These are phyloP conservation scores for Aplochiton taeniatus DNA, from an alignment of 2,797 vertebrate genomes.

Conservation along the genomic window DNA sequence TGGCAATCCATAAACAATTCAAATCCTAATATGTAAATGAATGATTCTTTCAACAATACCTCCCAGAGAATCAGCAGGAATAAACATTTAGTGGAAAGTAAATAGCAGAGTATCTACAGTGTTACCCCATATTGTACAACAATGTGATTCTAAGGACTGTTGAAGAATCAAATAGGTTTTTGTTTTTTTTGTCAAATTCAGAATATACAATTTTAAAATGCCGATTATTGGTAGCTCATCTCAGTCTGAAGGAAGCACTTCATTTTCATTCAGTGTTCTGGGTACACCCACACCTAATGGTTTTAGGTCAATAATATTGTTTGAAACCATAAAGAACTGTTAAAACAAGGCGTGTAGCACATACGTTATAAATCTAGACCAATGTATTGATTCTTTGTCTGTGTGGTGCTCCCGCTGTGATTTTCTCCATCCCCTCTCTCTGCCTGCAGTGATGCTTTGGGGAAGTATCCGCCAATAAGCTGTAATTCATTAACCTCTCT, in stretches of 20 bases:
- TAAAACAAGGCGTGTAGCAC: neutral
- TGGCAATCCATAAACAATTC: too few species aligned
- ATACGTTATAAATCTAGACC: constrained; percentile 6
- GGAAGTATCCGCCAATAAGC: constrained; percentile 45
- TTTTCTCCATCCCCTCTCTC: constrained; percentile 14
- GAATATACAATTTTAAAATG: too few species aligned
- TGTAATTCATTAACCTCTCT: constrained; percentile 62
- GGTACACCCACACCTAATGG: neutral
- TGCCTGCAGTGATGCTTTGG: constrained; percentile 21
- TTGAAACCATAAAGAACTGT: constrained; percentile 1
- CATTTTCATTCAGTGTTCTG: constrained; percentile 14
- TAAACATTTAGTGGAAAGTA: too few species aligned
- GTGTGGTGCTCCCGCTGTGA: neutral
- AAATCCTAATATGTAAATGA: too few species aligned
- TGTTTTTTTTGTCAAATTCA: too few species aligned
- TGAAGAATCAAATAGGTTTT: too few species aligned
- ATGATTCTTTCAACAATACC: too few species aligned
- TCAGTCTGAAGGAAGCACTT: neutral
- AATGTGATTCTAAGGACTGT: too few species aligned
- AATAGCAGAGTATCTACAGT: too few species aligned
- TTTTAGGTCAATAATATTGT: neutral
- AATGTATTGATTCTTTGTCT: constrained; percentile 26
- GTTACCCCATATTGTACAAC: too few species aligned
- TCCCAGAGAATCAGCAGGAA: too few species aligned
- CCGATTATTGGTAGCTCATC: too few species aligned